Evolutionary conservation across 2,888 invertebrate genomes (phyloP), one percentile per base, ranked within the genome.

Genomic region (Cenopis cana): DNA sequence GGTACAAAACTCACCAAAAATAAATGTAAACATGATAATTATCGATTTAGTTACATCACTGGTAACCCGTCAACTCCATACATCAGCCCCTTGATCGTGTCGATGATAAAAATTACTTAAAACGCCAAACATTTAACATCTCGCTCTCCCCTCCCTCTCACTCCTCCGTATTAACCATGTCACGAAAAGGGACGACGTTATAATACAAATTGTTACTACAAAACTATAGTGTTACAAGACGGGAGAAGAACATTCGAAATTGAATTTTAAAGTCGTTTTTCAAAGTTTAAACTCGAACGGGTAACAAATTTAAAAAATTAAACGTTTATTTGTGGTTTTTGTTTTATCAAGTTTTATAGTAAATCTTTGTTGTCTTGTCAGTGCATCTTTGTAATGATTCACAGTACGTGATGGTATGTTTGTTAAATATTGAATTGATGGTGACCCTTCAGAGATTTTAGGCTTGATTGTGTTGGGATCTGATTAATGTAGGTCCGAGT

Each of bases 81-180:
- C 87, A 91, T 93, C 91, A 92, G 88, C 89, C 91, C 85, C 77
- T 86, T 80, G 93, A 93, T 93, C 87, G 93, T 93, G 93, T 91
- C 89, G 85, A 88, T 85, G 93, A 93, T 93, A 93, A 92, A 91
- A 91, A 92, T 91, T 92, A 93, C 92, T 93, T 92, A 93, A 91
- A 92, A 91, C 91, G 91, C 91, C 90, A 89, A 89, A 87, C 91
- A 91, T 92, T 91, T 90, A 90, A 89, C 91, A 86, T 87, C 77
- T 77, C 85, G 89, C 85, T 87, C 87, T 78, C 50, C 80, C 76
- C 66, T 90, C 89, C 78, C 83, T 78, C 73, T 90, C 84, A 49
- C 81, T 70, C 88, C 56, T 61, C 65, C 38, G n/a, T 20, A 60
- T 61, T 41, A 74, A 62, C 46, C 41, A 9, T 71, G 78, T 68